Percentiles rank a stretch among this genome's conserved stretches.
These are phyloP conservation scores for Zaprionus taronus DNA, from an alignment of 1,140 invertebrate genomes.

Conservation along the genomic window DNA sequence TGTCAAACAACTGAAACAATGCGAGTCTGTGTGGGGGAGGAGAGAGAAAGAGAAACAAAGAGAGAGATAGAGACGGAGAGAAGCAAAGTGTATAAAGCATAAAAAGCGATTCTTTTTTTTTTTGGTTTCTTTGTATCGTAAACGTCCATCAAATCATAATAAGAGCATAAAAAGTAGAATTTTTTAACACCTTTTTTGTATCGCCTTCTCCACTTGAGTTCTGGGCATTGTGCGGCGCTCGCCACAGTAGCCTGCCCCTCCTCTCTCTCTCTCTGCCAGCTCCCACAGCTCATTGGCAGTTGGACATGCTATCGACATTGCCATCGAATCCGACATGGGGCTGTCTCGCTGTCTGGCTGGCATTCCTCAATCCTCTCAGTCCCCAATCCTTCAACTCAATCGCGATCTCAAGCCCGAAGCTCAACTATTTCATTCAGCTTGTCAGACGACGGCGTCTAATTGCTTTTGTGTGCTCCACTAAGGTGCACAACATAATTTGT, in stretches of 20 bases:
- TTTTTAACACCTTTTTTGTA: slow-evolving; percentile 76
- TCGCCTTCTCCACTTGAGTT: slow-evolving; percentile 56
- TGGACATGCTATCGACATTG: slow-evolving; percentile 51
- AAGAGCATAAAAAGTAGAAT: slow-evolving; percentile 81
- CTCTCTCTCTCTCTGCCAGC: background rate
- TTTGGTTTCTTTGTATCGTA: slow-evolving; percentile 62
- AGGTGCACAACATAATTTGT: slow-evolving; percentile 70
- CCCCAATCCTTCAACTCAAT: slow-evolving; percentile 39
- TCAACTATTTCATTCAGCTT: slow-evolving; percentile 73
- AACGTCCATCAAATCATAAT: slow-evolving; percentile 80
- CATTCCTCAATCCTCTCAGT: slow-evolving; percentile 69
- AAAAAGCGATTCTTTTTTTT: slow-evolving; percentile 2
- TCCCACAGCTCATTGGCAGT: slow-evolving; percentile 63
- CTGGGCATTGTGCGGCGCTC: slow-evolving; percentile 57
- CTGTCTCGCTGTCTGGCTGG: slow-evolving; percentile 45
- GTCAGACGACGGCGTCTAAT: slow-evolving; percentile 78
- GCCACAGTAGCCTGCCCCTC: slow-evolving; percentile 63
- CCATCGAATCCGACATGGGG: slow-evolving; percentile 26
- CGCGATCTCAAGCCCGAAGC: slow-evolving; percentile 26
- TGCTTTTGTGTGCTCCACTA: slow-evolving; percentile 81
- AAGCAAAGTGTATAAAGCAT: slow-evolving; percentile 27
- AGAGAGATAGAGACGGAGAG: slow-evolving; percentile 25
- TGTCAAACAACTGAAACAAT: slow-evolving; percentile 80
- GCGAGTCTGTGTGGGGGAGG: slow-evolving; percentile 15
- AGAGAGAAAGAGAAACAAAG: background rate